Evolutionary conservation across 2,797 vertebrate species (phyloP).

Genomic region (Crenuchus spilurus): DNA sequence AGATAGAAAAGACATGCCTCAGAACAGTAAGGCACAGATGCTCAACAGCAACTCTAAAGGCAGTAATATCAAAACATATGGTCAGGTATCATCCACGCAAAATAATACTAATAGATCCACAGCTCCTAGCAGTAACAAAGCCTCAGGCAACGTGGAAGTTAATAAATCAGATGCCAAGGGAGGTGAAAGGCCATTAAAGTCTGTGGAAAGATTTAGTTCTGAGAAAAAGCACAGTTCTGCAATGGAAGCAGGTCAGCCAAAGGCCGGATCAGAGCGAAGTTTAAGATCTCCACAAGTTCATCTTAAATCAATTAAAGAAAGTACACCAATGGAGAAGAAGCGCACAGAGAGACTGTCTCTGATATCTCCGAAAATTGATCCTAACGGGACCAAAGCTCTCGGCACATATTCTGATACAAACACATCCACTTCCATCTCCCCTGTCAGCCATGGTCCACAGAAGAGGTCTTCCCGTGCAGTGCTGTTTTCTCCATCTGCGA

Average conservation of each 20-base stretch:
- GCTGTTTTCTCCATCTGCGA: slow-evolving; percentile 75
- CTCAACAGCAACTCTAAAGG: slow-evolving; percentile 69
- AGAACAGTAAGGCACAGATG: slow-evolving; percentile 69
- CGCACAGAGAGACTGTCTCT: slow-evolving; percentile 80
- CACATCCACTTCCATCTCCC: slow-evolving; percentile 67
- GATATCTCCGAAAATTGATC: slow-evolving; percentile 84
- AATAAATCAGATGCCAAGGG: slow-evolving; percentile 72
- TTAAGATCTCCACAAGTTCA: slow-evolving; percentile 67
- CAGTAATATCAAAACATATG: slow-evolving; percentile 62
- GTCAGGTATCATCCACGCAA: slow-evolving; percentile 55
- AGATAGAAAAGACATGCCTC: slow-evolving; percentile 74
- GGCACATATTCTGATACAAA: slow-evolving; percentile 68
- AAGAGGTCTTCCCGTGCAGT: slow-evolving; percentile 62
- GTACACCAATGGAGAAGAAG: slow-evolving; percentile 80
- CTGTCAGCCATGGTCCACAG: slow-evolving; percentile 65
- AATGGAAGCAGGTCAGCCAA: slow-evolving; percentile 72
- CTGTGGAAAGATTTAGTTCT: slow-evolving; percentile 70
- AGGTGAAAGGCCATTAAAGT: slow-evolving; percentile 77
- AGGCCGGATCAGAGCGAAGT: slow-evolving; percentile 68
- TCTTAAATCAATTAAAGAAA: slow-evolving; percentile 77
- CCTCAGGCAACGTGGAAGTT: slow-evolving; percentile 68
- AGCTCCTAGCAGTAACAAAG: slow-evolving; percentile 70
- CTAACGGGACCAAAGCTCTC: slow-evolving; percentile 75
- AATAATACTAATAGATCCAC: slow-evolving; percentile 72
- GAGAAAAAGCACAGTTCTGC: slow-evolving; percentile 72